Evolutionary conservation across 2,113 vertebrate species (phyloP).

Genomic region (Etheostoma spectabile): DNA sequence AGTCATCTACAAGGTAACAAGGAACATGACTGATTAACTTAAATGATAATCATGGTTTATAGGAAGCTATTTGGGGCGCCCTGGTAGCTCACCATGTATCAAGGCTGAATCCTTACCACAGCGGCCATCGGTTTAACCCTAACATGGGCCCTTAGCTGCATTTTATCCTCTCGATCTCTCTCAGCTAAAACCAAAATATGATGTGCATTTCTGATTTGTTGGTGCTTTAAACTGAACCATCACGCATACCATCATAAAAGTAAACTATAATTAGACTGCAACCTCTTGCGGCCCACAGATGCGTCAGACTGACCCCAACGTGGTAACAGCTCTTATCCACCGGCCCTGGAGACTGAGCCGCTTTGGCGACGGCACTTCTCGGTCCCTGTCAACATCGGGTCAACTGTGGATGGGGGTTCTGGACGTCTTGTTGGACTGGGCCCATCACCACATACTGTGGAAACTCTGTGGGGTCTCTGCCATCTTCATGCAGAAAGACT

Average conservation of each 20-base stretch:
- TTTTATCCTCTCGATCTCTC: neutral
- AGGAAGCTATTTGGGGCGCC: neutral
- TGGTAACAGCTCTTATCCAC: slow-evolving; percentile 92
- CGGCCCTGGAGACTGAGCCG: slow-evolving; percentile 93
- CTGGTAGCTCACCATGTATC: no score
- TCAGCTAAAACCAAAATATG: neutral
- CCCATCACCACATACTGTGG: slow-evolving; percentile 92
- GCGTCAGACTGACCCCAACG: slow-evolving; percentile 88
- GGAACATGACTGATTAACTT: neutral
- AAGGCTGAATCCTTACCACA: no score
- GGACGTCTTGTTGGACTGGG: slow-evolving; percentile 93
- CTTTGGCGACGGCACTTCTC: slow-evolving; percentile 85
- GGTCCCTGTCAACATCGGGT: slow-evolving; percentile 80
- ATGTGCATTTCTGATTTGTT: neutral
- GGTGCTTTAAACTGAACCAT: neutral
- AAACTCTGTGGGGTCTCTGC: slow-evolving; percentile 92
- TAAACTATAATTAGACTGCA: neutral
- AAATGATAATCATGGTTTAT: neutral
- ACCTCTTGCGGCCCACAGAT: slow-evolving; percentile 83
- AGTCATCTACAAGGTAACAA: slow-evolving; percentile 93
- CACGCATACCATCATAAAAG: neutral
- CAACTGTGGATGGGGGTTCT: slow-evolving; percentile 83
- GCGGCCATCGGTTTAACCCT: no score
- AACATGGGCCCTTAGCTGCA: no score
- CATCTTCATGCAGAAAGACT: slow-evolving; percentile 93